Evolutionary conservation across 2,888 invertebrate genomes (phyloP).

Genomic region (Drosophila limbata): DNA sequence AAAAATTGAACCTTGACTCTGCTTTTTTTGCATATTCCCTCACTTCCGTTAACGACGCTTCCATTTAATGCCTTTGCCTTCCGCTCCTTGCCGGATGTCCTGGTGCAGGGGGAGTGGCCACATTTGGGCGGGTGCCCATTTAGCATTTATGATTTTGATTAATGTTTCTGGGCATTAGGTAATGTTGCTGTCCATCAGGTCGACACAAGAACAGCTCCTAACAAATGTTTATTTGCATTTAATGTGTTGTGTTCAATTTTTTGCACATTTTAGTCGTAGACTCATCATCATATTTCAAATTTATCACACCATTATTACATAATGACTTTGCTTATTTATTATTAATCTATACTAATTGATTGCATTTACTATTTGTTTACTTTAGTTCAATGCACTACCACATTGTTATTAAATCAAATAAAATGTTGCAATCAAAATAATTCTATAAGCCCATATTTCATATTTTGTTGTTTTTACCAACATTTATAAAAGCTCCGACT

Average conservation of each 20-base stretch:
- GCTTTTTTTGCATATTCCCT: conserved; percentile 16
- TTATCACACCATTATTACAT: not conserved
- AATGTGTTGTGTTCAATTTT: conserved; percentile 74
- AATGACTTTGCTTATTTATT: conserved; percentile 42
- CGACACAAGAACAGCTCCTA: conserved; percentile 39
- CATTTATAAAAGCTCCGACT: not conserved
- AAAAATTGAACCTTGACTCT: conserved; percentile 73
- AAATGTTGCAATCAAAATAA: not conserved
- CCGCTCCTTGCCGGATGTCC: conserved; percentile 41
- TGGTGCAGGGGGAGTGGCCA: conserved; percentile 2
- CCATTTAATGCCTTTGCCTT: conserved; percentile 40
- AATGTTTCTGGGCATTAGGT: conserved; percentile 64
- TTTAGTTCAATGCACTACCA: conserved; percentile 9
- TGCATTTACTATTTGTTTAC: conserved; percentile 31
- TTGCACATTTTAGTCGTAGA: conserved; percentile 37
- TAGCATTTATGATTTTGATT: conserved; percentile 77
- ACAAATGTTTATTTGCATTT: conserved; percentile 77
- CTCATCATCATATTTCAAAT: conserved; percentile 46
- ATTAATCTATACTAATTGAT: conserved; percentile 56
- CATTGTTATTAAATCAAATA: conserved; percentile 2
- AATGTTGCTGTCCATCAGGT: conserved; percentile 70
- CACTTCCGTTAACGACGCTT: conserved; percentile 47
- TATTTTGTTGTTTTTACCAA: not conserved
- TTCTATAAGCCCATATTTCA: not conserved
- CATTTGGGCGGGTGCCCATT: conserved; percentile 25